Base-by-base conservation (phyloP, 64 coral and sea anemone species). In the Actinia tenebrosa region DNA sequence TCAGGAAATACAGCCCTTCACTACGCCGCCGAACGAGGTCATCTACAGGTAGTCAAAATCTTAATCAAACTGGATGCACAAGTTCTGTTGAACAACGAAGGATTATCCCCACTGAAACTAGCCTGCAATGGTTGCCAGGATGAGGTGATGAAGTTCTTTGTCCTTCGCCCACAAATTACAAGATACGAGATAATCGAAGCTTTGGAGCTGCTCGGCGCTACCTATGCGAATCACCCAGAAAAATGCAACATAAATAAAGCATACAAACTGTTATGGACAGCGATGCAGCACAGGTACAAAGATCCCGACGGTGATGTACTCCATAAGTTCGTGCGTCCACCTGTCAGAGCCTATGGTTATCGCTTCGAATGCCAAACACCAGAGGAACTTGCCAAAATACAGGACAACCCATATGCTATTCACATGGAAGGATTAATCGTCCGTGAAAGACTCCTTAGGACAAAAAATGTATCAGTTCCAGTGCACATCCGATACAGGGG, bases 341-440 rank as follows among this genome's bases (percentile, higher is more conserved):
- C 91, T 79, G 17, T 92, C 18, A 87, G 68, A 18, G 80, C 86
- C 60, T 92, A 88, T 58, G 86, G 80, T 37, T 92, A 92, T 69
- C 78, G 91, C 61, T 86, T 92, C 13, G 91, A 92, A 61, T 92
- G 91, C 53, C 86, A 89, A 80, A 58, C 87, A 27, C 91, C 87
- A 15, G 86, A 89, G 22, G 91, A 92, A 87, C 53, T 92, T 20
- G 63, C 19, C 44, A 60, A 8, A 19, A 92, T 92, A 37, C 83
- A 89, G 80, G 77, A 89, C 42, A 82, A 80, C 22, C 80, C 71
- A 44, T 84, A 88, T 47, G 47, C 44, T 8, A 92, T 92, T 85
- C 80, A 92, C n/a, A 84, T 92, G 63, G 91, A 92, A 78, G 91
- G 91, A 8, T 30, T 92, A 52, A 92, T 92, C 47, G 87, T 92